These are phyloP conservation scores for Mythimna ferrago DNA, from an alignment of 2,888 invertebrate species.

Conservation along the genomic window DNA sequence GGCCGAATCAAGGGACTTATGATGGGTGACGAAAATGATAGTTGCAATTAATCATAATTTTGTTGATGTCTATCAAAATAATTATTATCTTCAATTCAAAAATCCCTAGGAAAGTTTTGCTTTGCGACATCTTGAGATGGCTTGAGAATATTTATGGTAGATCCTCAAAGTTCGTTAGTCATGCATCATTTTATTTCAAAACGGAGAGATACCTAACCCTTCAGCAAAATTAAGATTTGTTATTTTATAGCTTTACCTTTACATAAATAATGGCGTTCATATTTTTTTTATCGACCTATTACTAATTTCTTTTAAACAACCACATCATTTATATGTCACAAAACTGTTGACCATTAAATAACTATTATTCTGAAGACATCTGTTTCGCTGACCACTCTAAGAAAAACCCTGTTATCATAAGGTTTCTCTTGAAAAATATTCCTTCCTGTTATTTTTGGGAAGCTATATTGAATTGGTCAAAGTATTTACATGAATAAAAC, in stretches of 20 bases:
- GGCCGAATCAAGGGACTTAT: conserved; percentile 1
- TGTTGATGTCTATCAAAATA: too few species aligned
- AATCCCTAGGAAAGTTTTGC: too few species aligned
- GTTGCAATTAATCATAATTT: too few species aligned
- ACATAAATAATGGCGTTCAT: conserved; percentile 32
- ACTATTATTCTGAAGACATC: conserved; percentile 36
- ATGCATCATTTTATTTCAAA: not conserved
- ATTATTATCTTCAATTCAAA: too few species aligned
- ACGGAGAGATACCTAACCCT: not conserved
- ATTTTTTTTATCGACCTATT: conserved; percentile 4
- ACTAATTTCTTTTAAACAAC: conserved; percentile 19
- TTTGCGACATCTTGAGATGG: too few species aligned
- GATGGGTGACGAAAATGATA: not conserved
- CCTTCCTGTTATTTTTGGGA: not conserved
- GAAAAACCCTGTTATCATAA: conserved; percentile 29
- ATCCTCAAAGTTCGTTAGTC: not conserved
- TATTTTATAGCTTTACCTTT: conserved; percentile 1
- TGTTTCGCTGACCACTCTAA: conserved; percentile 38
- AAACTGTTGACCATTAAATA: conserved; percentile 33
- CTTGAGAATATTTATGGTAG: too few species aligned
- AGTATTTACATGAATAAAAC: conserved; percentile 63
- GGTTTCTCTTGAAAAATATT: conserved; percentile 6
- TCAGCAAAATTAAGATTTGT: conserved; percentile 11
- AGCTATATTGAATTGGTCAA: conserved; percentile 37
- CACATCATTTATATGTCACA: conserved; percentile 16